Conservation (phyloP, 2,888 invertebrate genomes). For the Archips crataeganus region DNA sequence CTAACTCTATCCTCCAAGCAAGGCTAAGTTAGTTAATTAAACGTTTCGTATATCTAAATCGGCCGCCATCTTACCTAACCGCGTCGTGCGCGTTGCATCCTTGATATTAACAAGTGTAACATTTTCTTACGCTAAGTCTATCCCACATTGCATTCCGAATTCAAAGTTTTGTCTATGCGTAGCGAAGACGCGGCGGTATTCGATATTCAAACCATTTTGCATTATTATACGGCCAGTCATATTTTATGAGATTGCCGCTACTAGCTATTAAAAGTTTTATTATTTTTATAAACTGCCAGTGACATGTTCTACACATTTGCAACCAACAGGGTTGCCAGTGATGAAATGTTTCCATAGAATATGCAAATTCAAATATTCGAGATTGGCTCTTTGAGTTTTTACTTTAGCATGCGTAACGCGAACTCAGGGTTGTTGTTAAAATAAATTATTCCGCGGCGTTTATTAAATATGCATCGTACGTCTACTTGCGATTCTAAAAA, state of each 20-base stretch:
- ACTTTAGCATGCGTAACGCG: conserved; percentile 18
- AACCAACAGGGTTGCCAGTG: background rate
- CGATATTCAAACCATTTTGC: background rate
- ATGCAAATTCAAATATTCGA: conserved; percentile 27
- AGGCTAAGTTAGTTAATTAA: conserved; percentile 39
- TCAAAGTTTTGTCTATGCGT: background rate
- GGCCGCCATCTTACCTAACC: conserved; percentile 32
- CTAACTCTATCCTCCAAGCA: conserved; percentile 25
- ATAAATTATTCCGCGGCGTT: conserved; percentile 26
- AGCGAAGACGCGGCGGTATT: conserved; percentile 3
- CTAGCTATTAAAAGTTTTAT: background rate
- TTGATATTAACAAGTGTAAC: conserved; percentile 63
- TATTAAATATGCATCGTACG: conserved; percentile 28
- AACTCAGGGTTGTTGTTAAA: conserved; percentile 2
- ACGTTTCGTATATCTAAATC: conserved; percentile 38
- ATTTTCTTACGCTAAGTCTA: conserved; percentile 45
- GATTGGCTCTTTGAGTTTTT: conserved; percentile 23
- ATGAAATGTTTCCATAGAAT: conserved; percentile 11
- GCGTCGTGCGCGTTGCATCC: conserved; percentile 59
- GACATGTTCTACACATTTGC: background rate
- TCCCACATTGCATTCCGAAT: conserved; percentile 27
- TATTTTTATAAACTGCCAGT: background rate
- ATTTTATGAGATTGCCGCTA: background rate
- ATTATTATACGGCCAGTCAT: background rate
- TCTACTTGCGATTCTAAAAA: conserved; percentile 29